Percentiles rank a stretch among this genome's conserved stretches.
Evolutionary conservation across 2,888 invertebrate genomes (phyloP).

Genomic region (Eurytoma adleriae): DNA sequence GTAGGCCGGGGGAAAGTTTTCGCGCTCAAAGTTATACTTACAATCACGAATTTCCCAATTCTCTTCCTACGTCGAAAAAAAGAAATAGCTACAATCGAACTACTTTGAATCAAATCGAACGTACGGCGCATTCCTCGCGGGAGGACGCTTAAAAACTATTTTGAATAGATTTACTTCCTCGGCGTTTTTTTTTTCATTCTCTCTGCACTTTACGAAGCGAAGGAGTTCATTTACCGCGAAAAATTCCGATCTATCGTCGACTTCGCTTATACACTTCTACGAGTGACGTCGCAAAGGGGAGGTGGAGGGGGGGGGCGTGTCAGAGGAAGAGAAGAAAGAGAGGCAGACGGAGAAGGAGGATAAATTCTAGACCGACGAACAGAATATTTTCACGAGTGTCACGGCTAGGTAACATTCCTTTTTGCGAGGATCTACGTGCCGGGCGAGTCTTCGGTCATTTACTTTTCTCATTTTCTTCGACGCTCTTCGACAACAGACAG

Average conservation of each 20-base stretch:
- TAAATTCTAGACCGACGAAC: neutral
- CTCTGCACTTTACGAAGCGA: neutral
- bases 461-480: neutral
- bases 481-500: conserved; percentile 18
- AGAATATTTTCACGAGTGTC: conserved; percentile 37
- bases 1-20: too few relatives aligned
- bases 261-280: too few relatives aligned
- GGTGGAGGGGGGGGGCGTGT: too few relatives aligned
- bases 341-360: neutral
- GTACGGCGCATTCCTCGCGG: too few relatives aligned
- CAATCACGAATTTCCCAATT: too few relatives aligned
- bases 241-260: neutral
- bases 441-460: conserved; percentile 1
- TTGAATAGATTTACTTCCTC: neutral
- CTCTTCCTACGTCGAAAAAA: too few relatives aligned
- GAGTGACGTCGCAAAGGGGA: too few relatives aligned
- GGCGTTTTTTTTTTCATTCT: neutral
- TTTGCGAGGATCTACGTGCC: neutral
- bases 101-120: too few relatives aligned
- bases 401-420: neutral
- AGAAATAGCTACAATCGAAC: too few relatives aligned
- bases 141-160: too few relatives aligned
- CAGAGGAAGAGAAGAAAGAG: neutral
- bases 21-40: too few relatives aligned
- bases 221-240: conserved; percentile 50